Base-by-base conservation (phyloP, 2,113 vertebrate genomes). In the Oxygymnocypris stewartii region DNA sequence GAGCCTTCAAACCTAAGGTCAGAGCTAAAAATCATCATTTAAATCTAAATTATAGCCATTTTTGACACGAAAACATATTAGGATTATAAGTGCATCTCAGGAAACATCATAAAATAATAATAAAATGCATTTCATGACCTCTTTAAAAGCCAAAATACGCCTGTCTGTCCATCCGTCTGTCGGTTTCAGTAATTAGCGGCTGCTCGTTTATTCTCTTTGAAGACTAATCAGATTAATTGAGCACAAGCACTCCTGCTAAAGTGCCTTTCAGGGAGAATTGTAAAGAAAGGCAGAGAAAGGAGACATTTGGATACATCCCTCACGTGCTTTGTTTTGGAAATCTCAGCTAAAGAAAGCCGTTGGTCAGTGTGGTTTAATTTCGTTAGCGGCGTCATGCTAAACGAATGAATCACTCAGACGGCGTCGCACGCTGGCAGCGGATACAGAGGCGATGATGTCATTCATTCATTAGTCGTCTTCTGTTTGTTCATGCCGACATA, bases 161-260 rank as follows among this genome's bases (percentile, higher is more conserved):
- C 63, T 25, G 59, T 63, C 11, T 71, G 35, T 40, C 8, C 35
- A 20, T 40, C 4, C 18, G 25, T 31, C 25, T 20, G 67, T 10
- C 37, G 40, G 35, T 71, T 40, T 71, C 18, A 40, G 18, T 71
- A 67, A 71, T 71, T 40, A 71, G 16, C 18, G 8, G 35, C 35
- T 40, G 16, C 16, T 71, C 14, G 31, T 69, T 35, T 69, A 35
- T 69, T 69, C 65, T 69, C 31, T 69, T 69, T 35, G 28, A 69
- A 69, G 65, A 69, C 65, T 69, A 69, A 28, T 65, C 61, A 28
- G 11, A 65, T 65, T 65, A 65, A 28, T 28, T 65, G 61, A 65
- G 65, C 14, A 35, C 65, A 69, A 8, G 31, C 31, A 18, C 28
- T 69, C 14, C 6, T 35, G 14, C 18, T 35, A 69, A 69, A 69